Conservation (phyloP, 1,140 invertebrate genomes). For the Carposina sasakii region DNA sequence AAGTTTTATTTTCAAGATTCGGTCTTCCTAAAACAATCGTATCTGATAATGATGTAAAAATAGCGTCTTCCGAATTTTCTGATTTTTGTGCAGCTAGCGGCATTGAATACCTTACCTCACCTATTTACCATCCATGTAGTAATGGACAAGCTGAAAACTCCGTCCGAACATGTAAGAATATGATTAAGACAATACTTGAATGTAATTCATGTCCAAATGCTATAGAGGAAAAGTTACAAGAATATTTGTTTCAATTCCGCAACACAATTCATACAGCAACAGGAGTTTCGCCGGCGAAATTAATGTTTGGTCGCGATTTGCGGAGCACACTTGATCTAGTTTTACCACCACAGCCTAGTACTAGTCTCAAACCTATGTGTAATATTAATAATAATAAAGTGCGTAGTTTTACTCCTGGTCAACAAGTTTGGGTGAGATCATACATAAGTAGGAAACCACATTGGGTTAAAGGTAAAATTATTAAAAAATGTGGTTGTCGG, state of each 20-base stretch:
- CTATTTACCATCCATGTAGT: conserved; percentile 4
- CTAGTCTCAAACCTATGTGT: neutral
- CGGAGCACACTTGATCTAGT: neutral
- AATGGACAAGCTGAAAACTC: conserved; percentile 5
- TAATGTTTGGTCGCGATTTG: conserved; percentile 8
- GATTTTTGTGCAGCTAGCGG: neutral
- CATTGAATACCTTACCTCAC: neutral
- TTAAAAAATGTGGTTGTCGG: neutral
- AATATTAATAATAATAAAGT: neutral
- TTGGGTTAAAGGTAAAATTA: neutral
- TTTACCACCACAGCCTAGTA: neutral
- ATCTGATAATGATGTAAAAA: conserved; percentile 8
- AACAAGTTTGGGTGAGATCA: neutral
- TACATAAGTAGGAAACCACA: neutral
- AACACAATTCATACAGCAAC: conserved; percentile 3
- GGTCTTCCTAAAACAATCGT: neutral
- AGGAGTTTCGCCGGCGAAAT: conserved; percentile 1
- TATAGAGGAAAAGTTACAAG: neutral
- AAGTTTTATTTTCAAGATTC: neutral
- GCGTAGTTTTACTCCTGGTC: neutral
- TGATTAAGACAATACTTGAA: neutral
- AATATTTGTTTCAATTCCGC: conserved; percentile 3
- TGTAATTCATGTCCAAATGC: neutral
- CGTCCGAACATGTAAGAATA: conserved; percentile 1
- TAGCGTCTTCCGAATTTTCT: neutral